Evolutionary conservation across 2,888 invertebrate genomes (phyloP).

Genomic region (Andrena fulva): DNA sequence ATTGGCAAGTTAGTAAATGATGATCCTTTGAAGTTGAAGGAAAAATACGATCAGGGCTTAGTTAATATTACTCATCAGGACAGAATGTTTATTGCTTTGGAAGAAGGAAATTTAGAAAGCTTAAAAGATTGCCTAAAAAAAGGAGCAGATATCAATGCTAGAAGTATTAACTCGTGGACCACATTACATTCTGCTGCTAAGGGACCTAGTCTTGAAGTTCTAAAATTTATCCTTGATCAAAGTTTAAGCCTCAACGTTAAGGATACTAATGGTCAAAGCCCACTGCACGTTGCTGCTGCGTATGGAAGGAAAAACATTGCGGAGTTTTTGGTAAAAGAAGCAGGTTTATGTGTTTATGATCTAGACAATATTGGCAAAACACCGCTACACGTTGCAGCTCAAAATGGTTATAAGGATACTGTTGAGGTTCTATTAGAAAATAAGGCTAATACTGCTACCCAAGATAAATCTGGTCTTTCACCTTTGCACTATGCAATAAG

Average conservation of each 20-base stretch:
- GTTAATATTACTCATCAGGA: neutral
- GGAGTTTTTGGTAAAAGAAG: neutral
- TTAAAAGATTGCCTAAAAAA: neutral
- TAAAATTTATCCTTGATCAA: neutral
- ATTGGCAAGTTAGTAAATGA: conserved; percentile 4
- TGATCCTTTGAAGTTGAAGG: neutral
- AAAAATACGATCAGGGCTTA: neutral
- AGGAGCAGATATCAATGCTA: conserved; percentile 6
- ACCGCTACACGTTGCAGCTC: neutral
- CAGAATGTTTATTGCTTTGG: neutral
- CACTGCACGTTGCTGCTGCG: conserved; percentile 1
- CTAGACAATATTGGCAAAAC: neutral
- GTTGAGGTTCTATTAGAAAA: conserved; percentile 3
- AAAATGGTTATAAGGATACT: neutral
- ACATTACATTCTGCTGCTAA: conserved; percentile 8
- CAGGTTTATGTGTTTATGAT: neutral
- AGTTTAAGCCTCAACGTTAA: neutral
- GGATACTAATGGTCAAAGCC: neutral
- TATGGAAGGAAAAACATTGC: neutral
- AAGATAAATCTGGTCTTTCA: neutral
- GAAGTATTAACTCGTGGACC: neutral
- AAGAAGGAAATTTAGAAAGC: conserved; percentile 4
- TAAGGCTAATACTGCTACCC: neutral
- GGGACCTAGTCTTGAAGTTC: neutral
- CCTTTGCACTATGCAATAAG: neutral